These are phyloP conservation scores for Drosophila navojoa DNA, from an alignment of 1,140 invertebrate genomes.

Conservation along the genomic window DNA sequence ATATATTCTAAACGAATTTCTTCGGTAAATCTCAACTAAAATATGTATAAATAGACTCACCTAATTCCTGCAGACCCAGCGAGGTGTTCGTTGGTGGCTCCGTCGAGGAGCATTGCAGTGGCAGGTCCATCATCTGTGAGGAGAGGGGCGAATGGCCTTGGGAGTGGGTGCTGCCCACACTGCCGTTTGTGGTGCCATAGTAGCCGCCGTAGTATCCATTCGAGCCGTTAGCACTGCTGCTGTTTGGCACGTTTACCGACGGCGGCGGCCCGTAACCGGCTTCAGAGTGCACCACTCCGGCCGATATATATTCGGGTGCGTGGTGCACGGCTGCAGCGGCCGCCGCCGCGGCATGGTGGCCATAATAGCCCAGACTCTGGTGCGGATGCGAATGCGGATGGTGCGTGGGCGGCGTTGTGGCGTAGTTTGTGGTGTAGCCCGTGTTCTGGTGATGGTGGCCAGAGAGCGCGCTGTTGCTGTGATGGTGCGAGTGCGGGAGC, in stretches of 20 bases:
- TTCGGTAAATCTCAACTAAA: too few relatives aligned
- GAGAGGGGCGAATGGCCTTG: constrained; percentile 79
- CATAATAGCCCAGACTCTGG: constrained; percentile 76
- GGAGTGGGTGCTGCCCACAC: constrained; percentile 79
- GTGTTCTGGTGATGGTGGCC: constrained; percentile 76
- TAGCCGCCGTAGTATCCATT: constrained; percentile 82
- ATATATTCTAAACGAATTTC: too few relatives aligned
- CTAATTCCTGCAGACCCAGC: constrained; percentile 81
- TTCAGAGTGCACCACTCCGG: constrained; percentile 70
- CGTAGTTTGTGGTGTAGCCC: constrained; percentile 76
- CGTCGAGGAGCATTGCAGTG: constrained; percentile 80
- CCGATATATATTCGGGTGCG: constrained; percentile 74
- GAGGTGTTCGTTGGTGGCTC: constrained; percentile 83
- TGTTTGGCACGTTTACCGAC: constrained; percentile 67
- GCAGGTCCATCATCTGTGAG: constrained; percentile 82
- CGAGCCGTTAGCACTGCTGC: constrained; percentile 37
- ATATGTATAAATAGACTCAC: constrained; percentile 46
- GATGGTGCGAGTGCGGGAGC: constrained; percentile 75
- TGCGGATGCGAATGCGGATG: constrained; percentile 72
- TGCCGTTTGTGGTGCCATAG: constrained; percentile 75
- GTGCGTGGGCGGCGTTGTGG: constrained; percentile 80
- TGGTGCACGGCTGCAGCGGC: constrained; percentile 70
- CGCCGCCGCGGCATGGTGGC: constrained; percentile 61
- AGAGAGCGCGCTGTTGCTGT: constrained; percentile 76
- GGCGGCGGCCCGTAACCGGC: constrained; percentile 65